Conservation (phyloP, 1,140 invertebrate species). For the Chlorops oryzae region DNA sequence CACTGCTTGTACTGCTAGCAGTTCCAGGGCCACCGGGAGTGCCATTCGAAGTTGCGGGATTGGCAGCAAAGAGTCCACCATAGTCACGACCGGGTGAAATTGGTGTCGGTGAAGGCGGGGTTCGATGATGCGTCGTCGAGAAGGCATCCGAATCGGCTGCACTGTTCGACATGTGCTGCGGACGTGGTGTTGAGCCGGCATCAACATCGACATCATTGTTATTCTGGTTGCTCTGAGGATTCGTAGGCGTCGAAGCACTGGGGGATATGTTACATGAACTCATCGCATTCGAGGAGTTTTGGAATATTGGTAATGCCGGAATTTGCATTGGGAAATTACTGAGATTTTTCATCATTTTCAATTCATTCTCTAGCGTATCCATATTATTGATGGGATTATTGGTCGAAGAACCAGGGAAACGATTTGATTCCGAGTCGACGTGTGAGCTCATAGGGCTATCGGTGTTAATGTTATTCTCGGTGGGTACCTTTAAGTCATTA, state of each 20-base stretch:
- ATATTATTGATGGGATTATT: constrained; percentile 27
- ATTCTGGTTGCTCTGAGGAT: constrained; percentile 43
- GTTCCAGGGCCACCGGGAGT: constrained; percentile 24
- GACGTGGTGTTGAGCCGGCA: constrained; percentile 37
- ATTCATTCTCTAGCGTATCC: constrained; percentile 43
- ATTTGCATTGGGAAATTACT: constrained; percentile 47
- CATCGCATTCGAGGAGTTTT: constrained; percentile 17
- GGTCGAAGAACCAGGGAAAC: constrained; percentile 23
- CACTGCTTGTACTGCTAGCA: constrained; percentile 34
- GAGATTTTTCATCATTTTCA: constrained; percentile 47
- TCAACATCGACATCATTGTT: constrained; percentile 47
- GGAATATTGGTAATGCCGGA: constrained; percentile 44
- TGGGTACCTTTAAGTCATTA: constrained; percentile 43
- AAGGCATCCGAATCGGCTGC: constrained; percentile 37
- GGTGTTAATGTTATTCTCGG: constrained; percentile 42
- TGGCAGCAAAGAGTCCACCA: constrained; percentile 31
- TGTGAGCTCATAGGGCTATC: constrained; percentile 44
- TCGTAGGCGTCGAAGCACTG: constrained; percentile 37
- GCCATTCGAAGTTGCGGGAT: constrained; percentile 23
- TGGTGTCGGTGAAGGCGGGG: constrained; percentile 41
- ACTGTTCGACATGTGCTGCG: constrained; percentile 25
- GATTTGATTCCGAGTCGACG: constrained; percentile 31
- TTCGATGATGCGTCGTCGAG: constrained; percentile 39
- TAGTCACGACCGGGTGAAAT: constrained; percentile 45
- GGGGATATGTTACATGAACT: constrained; percentile 44